phyloP scores from a whole-genome alignment of 2,797 vertebrate genomes.

The Paguma larvata region DNA sequence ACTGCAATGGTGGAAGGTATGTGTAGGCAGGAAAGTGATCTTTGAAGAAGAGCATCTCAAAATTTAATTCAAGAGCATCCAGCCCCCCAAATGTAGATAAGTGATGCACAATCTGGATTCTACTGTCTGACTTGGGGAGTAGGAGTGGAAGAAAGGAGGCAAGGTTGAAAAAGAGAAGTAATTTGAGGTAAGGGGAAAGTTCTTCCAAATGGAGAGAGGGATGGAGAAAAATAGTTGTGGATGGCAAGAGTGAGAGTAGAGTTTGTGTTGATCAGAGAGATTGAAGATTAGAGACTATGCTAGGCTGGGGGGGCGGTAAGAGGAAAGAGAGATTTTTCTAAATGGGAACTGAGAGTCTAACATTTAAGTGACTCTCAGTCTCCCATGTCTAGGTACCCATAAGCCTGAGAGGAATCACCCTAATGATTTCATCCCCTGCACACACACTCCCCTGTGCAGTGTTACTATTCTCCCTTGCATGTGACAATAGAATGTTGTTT shows the following conservation, averaged over 20 bases:
- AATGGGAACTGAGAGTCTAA: not conserved
- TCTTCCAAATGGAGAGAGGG: not conserved
- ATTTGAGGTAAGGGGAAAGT: not conserved
- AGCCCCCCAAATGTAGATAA: not conserved
- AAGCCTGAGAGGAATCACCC: not conserved
- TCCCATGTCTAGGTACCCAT: not conserved
- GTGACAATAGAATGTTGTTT: not conserved
- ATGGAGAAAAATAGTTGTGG: not conserved
- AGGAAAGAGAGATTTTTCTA: not conserved
- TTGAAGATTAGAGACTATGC: not conserved
- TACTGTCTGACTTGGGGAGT: not conserved
- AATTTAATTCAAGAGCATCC: conserved; percentile 30
- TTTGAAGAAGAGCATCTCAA: conserved; percentile 44
- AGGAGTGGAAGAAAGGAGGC: not conserved
- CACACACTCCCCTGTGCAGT: not conserved
- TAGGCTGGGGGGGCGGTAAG: not conserved
- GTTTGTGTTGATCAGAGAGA: not conserved
- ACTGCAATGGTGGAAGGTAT: not conserved
- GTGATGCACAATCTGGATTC: not conserved
- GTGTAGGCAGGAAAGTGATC: conserved; percentile 8
- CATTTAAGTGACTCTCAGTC: not conserved
- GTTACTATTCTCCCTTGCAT: not conserved
- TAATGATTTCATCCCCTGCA: not conserved
- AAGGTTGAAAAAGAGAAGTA: not conserved
- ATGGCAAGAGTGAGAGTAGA: conserved; percentile 43